Percentiles rank a stretch among this genome's conserved stretches.
Evolutionary conservation across 2,888 invertebrate genomes (phyloP).

Genomic region (Dasysyrphus tricinctus): DNA sequence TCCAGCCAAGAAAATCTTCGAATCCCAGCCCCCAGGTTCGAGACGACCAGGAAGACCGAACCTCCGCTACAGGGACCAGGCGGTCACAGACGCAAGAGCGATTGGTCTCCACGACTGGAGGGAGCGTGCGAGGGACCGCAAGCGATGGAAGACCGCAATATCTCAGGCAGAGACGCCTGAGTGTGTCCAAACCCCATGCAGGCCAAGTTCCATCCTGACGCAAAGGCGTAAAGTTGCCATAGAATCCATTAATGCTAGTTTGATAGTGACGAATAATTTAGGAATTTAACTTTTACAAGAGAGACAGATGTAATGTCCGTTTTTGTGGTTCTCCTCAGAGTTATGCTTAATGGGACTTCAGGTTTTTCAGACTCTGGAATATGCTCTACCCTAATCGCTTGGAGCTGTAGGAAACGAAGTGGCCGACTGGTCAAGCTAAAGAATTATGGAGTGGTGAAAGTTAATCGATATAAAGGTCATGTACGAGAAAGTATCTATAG

Average conservation of each 20-base stretch:
- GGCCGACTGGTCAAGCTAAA: slow-evolving; percentile 12
- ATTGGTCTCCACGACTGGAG: too few relatives aligned
- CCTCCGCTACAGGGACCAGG: too few relatives aligned
- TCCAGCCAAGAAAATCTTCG: too few relatives aligned
- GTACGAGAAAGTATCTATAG: not conserved
- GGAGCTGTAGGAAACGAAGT: slow-evolving; percentile 17
- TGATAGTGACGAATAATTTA: slow-evolving; percentile 74
- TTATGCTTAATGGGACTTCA: slow-evolving; percentile 60
- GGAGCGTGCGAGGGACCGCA: too few relatives aligned
- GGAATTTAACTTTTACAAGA: slow-evolving; percentile 61
- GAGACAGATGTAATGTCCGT: slow-evolving; percentile 62
- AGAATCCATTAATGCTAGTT: slow-evolving; percentile 69
- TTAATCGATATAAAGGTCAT: slow-evolving; percentile 24
- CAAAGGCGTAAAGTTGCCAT: slow-evolving; percentile 20
- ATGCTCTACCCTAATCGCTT: slow-evolving; percentile 21
- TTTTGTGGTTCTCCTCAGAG: slow-evolving; percentile 66
- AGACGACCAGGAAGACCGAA: too few relatives aligned
- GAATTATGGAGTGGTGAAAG: slow-evolving; percentile 24
- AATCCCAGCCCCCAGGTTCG: too few relatives aligned
- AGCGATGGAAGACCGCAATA: too few relatives aligned
- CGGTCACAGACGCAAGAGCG: too few relatives aligned
- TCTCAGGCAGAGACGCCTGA: too few relatives aligned
- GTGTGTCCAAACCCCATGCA: not conserved
- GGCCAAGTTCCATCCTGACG: not conserved
- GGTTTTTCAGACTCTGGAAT: slow-evolving; percentile 22